Base-by-base conservation (phyloP, 2,888 invertebrate genomes). In the Dasysyrphus tricinctus region DNA sequence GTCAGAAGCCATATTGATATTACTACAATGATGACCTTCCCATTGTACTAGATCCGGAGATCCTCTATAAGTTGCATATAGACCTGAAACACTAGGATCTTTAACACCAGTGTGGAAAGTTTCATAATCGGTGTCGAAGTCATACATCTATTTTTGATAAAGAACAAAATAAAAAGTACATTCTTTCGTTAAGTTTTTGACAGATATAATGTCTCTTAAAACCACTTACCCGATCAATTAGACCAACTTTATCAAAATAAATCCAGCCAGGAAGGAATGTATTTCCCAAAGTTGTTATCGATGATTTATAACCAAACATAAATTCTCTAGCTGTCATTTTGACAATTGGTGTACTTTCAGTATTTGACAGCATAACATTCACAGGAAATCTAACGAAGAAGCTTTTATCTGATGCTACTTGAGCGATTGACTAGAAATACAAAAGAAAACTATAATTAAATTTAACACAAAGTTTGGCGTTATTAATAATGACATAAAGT, bases 291-390 rank as follows among this genome's bases (percentile, higher is more conserved):
- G 96, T 96, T 92, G 98, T 96, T 78, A 98, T 93, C 4, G 96
- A 93, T n/a, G 97, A 96, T 88, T 95, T 93, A 92, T 96, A 97
- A 0, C 97, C 97, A 93, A 97, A 97, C 96, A 98, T 97, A 91
- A 97, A 97, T 91, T 97, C 97, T 84, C 93, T 94, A 0, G 97
- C 97, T 0, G 97, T 97, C 96, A 97, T 97, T 90, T 94, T 93
- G 5, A 96, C 95, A 24, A 98, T 93, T 0, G 97, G 97, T 88
- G 95, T 93, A 4, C 95, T 94, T 44, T 95, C 94, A 0, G 96
- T 95, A 76, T 96, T 93, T 2, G 93, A 91, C 67, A 97, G 95
- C 3, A 97, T 90, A 54, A 96, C 92, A 91, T 97, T 97, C 11
- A 97, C 92, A 0, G 95, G 96, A 88, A 96, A 93, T 6, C 95